Conservation (phyloP, 2,888 invertebrate genomes). For the Troilus luridus region DNA sequence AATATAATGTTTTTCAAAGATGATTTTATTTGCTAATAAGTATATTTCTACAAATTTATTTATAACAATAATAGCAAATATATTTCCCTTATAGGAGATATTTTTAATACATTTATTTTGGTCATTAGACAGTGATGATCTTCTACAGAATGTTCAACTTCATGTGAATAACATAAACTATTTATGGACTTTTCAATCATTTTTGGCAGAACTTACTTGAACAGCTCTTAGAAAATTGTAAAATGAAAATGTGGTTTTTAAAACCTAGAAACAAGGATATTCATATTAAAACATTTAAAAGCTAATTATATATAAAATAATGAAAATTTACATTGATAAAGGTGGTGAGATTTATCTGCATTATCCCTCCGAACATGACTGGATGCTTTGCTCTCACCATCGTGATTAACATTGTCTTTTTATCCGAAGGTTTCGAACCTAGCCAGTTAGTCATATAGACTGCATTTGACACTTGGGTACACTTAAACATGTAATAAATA, state of each 20-base stretch:
- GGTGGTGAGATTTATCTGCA: conserved; percentile 60
- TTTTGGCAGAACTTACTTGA: background rate
- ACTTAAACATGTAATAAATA: conserved; percentile 33
- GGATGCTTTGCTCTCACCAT: conserved; percentile 60
- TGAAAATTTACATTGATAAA: conserved; percentile 59
- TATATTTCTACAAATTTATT: no score
- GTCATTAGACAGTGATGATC: background rate
- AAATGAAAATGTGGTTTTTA: conserved; percentile 62
- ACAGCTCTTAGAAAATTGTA: conserved; percentile 61
- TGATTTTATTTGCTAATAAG: no score
- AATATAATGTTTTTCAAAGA: no score
- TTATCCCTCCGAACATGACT: conserved; percentile 59
- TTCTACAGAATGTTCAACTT: background rate
- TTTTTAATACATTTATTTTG: background rate
- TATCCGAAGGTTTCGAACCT: conserved; percentile 36
- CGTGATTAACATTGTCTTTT: conserved; percentile 58
- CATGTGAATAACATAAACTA: background rate
- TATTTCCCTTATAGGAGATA: no score
- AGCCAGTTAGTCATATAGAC: conserved; percentile 62
- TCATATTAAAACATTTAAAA: background rate
- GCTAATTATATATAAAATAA: background rate
- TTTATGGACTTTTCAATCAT: background rate
- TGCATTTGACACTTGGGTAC: conserved; percentile 40
- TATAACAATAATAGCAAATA: no score
- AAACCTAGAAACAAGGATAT: conserved; percentile 59